These are phyloP conservation scores for Balaenoptera acutorostrata DNA, from an alignment of 2,113 vertebrate genomes.

Conservation along the genomic window DNA sequence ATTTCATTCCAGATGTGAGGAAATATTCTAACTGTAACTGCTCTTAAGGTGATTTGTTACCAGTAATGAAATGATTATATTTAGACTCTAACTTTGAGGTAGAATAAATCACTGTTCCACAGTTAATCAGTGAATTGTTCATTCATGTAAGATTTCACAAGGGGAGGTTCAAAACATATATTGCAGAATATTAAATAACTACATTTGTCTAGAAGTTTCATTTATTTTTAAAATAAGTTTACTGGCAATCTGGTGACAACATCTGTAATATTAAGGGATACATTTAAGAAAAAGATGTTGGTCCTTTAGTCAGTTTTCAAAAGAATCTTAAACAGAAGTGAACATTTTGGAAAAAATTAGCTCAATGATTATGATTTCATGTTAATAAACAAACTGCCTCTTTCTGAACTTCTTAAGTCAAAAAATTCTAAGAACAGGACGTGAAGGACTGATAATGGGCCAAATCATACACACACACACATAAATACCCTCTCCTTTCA, in stretches of 20 bases:
- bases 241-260: background rate
- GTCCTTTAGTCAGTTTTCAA: background rate
- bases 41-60: slow-evolving; percentile 46
- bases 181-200: slow-evolving; percentile 36
- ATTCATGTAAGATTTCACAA: slow-evolving; percentile 41
- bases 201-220: background rate
- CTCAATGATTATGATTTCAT: background rate
- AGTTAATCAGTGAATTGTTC: slow-evolving; percentile 59
- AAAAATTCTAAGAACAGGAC: background rate
- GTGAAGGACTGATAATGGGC: background rate
- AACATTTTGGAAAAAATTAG: background rate
- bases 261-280: background rate
- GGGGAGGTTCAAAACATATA: background rate
- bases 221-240: slow-evolving; percentile 47
- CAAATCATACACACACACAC: background rate
- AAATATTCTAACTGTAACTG: slow-evolving; percentile 23
- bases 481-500: background rate
- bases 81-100: slow-evolving; percentile 34
- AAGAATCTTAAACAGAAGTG: background rate
- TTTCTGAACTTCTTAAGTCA: background rate
- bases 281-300: background rate
- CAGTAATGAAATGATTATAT: slow-evolving; percentile 62
- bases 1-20: slow-evolving; percentile 58
- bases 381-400: background rate
- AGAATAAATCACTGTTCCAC: slow-evolving; percentile 53